Percentiles rank a stretch among this genome's conserved stretches.
phyloP scores from a whole-genome alignment of 92 coral and sea anemone genomes.

The Palythoa heliodiscus region DNA sequence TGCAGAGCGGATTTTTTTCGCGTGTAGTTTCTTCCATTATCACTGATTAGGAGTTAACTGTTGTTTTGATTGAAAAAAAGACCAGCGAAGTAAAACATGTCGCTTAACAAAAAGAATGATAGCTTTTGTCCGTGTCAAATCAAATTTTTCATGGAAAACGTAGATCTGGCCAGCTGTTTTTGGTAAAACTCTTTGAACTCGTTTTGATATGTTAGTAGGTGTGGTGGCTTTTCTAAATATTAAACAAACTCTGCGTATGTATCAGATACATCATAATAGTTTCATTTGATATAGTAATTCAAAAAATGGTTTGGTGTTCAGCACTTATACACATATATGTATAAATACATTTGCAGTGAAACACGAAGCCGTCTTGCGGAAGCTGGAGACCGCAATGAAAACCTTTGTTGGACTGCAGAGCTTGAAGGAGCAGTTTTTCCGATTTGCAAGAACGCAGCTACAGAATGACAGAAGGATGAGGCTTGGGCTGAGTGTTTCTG shows the following conservation, averaged over 20 bases:
- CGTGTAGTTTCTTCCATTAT: not conserved
- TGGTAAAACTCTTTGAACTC: too few relatives aligned
- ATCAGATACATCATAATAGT: not conserved
- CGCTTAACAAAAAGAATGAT: not conserved
- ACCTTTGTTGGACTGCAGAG: constrained; percentile 25
- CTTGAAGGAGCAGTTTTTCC: constrained; percentile 37
- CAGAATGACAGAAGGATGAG: constrained; percentile 27
- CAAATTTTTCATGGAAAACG: too few relatives aligned
- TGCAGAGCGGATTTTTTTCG: not conserved
- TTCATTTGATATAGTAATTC: constrained; percentile 2
- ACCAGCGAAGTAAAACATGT: not conserved
- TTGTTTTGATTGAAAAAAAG: constrained; percentile 7
- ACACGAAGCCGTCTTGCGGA: constrained; percentile 34
- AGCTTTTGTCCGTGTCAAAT: too few relatives aligned
- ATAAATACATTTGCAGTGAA: not conserved
- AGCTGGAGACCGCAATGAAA: constrained; percentile 10
- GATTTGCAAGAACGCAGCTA: constrained; percentile 42
- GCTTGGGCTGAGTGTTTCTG: not conserved
- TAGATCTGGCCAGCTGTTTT: too few relatives aligned
- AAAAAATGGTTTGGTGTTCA: not conserved
- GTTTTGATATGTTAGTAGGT: not conserved
- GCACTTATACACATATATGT: not conserved
- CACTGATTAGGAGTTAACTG: not conserved
- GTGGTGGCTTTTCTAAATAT: not conserved
- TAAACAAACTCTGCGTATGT: not conserved